phyloP scores from a whole-genome alignment of 1,140 invertebrate genomes.

The Thrips palmi region DNA sequence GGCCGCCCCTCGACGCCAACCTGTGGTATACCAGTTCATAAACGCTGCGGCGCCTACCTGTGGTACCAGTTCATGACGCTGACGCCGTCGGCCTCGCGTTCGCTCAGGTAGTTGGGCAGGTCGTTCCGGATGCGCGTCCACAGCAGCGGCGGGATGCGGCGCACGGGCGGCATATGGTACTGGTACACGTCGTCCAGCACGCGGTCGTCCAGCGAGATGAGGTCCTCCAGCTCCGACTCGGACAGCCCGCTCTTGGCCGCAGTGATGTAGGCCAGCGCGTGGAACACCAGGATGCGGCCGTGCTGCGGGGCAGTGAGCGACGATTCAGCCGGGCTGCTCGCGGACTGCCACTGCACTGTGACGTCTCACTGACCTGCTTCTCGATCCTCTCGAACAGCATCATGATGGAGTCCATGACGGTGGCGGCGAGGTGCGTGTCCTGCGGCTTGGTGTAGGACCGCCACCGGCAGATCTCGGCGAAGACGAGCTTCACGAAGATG shows the following conservation, averaged over 20 bases:
- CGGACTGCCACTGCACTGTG: background rate
- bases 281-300: slow-evolving; percentile 78
- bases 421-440: slow-evolving; percentile 79
- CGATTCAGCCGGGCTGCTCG: background rate
- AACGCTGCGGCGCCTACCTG: slow-evolving; percentile 25
- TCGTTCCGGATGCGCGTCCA: slow-evolving; percentile 94
- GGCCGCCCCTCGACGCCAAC: background rate
- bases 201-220: slow-evolving; percentile 86
- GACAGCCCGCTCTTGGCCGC: slow-evolving; percentile 81
- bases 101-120: slow-evolving; percentile 86
- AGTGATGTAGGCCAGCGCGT: slow-evolving; percentile 87
- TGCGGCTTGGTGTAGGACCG: slow-evolving; percentile 87
- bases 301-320: slow-evolving; percentile 33
- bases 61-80: slow-evolving; percentile 98
- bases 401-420: slow-evolving; percentile 96
- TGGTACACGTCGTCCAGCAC: slow-evolving; percentile 94
- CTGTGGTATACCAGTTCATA: background rate
- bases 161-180: slow-evolving; percentile 88
- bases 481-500: slow-evolving; percentile 93
- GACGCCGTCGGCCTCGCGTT: slow-evolving; percentile 90
- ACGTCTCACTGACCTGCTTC: slow-evolving; percentile 41
- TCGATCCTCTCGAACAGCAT: slow-evolving; percentile 90
- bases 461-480: slow-evolving; percentile 92
- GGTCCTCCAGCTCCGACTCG: slow-evolving; percentile 84
- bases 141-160: slow-evolving; percentile 82